A percentile compares a stretch with the other conserved stretches of the same genome.
Evolutionary conservation across 2,797 vertebrate species (phyloP).

Genomic region (Etheostoma perlongum): DNA sequence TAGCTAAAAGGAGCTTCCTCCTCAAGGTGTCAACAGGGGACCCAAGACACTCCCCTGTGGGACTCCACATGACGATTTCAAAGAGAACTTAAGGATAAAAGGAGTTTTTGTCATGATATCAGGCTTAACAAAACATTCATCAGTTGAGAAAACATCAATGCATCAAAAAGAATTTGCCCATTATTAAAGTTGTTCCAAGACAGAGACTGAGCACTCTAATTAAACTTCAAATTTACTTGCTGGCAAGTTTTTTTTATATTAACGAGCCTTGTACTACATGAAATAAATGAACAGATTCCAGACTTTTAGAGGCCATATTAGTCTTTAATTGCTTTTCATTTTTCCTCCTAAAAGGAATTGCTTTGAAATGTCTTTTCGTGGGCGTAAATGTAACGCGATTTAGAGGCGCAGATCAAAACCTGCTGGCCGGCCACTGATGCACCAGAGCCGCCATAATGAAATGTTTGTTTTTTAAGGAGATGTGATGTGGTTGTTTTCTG

Average conservation of each 20-base stretch:
- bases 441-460: slow-evolving; percentile 68
- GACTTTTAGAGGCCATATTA: slow-evolving; percentile 63
- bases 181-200: slow-evolving; percentile 29
- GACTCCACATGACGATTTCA: neutral
- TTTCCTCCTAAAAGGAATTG: slow-evolving; percentile 53
- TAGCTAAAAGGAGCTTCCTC: neutral
- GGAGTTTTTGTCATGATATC: neutral
- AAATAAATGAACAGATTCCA: slow-evolving; percentile 61
- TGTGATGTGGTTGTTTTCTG: slow-evolving; percentile 76
- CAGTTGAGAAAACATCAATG: slow-evolving; percentile 10
- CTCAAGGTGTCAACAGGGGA: neutral
- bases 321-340: slow-evolving; percentile 61
- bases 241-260: slow-evolving; percentile 8
- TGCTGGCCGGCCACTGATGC: slow-evolving; percentile 51
- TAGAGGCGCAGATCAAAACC: slow-evolving; percentile 69
- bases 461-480: slow-evolving; percentile 74
- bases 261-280: slow-evolving; percentile 49
- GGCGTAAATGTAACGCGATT: slow-evolving; percentile 59
- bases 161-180: slow-evolving; percentile 17
- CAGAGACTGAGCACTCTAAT: slow-evolving; percentile 15
- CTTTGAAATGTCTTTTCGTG: slow-evolving; percentile 62
- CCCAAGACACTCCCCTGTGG: slow-evolving; percentile 6
- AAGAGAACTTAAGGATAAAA: slow-evolving; percentile 8
- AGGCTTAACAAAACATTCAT: neutral
- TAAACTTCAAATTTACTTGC: slow-evolving; percentile 40